phyloP scores from a whole-genome alignment of 2,797 vertebrate species.

The Crenichthys baileyi region DNA sequence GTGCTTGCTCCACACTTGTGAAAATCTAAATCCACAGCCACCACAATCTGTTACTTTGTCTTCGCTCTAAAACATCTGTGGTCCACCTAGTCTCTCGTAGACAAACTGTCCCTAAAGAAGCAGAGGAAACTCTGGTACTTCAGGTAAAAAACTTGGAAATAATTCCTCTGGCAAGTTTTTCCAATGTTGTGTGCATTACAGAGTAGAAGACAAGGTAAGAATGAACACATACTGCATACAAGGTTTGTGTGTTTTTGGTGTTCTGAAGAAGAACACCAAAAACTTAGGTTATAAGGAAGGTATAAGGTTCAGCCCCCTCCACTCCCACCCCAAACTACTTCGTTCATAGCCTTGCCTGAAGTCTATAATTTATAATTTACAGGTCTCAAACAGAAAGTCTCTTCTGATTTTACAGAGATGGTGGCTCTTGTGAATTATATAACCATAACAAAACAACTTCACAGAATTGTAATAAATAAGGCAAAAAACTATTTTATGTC shows the following conservation, averaged over 20 bases:
- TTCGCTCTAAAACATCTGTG: background rate
- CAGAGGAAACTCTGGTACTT: background rate
- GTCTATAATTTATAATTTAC: slow-evolving; percentile 7
- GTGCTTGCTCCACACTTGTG: background rate
- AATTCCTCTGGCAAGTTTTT: background rate
- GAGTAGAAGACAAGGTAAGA: background rate
- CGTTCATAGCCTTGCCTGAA: too few species aligned
- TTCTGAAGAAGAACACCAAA: background rate
- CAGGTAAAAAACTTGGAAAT: background rate
- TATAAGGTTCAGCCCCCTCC: background rate
- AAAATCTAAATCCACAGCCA: background rate
- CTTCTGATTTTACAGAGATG: slow-evolving; percentile 2
- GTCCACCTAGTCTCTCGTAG: background rate
- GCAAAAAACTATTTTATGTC: background rate
- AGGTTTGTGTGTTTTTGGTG: background rate
- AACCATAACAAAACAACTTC: slow-evolving; percentile 1
- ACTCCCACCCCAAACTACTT: too few species aligned
- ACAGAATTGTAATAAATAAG: slow-evolving; percentile 10
- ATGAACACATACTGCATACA: background rate
- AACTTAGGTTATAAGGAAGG: too few species aligned
- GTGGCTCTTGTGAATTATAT: background rate
- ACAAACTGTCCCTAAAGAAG: background rate
- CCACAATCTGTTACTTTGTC: background rate
- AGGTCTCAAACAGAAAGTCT: slow-evolving; percentile 9
- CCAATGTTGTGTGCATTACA: background rate